Evolutionary conservation across 1,140 invertebrate genomes (phyloP).

Genomic region (Coptotermes formosanus): DNA sequence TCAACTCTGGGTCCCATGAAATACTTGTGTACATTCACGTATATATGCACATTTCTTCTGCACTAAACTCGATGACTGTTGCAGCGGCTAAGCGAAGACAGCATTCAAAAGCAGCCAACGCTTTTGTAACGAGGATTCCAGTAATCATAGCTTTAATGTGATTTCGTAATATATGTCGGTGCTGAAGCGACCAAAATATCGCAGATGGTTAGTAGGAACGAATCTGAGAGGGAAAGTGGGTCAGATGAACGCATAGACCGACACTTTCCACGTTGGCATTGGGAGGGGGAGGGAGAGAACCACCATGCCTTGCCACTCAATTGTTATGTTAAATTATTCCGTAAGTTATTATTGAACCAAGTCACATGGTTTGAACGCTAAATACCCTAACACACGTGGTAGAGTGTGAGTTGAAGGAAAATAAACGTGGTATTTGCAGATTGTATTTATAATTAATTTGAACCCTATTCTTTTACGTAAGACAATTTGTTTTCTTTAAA

Average conservation of each 20-base stretch:
- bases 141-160: background rate
- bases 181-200: background rate
- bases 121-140: background rate
- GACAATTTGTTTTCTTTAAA: background rate
- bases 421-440: background rate
- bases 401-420: background rate
- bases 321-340: conserved; percentile 1
- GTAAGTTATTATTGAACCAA: background rate
- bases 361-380: background rate
- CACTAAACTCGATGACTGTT: no score
- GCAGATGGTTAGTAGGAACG: background rate
- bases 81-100: no score
- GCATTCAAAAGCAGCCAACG: no score
- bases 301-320: conserved; percentile 3
- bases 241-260: background rate
- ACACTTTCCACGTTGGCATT: background rate
- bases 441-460: conserved; percentile 1
- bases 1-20: no score
- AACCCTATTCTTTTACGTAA: background rate
- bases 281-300: background rate
- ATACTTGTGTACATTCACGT: no score
- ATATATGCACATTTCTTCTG: no score
- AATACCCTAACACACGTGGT: background rate
- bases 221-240: background rate
- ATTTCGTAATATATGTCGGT: background rate